Conservation (phyloP, 2,888 invertebrate genomes). For the Neoitamus cyanurus region DNA sequence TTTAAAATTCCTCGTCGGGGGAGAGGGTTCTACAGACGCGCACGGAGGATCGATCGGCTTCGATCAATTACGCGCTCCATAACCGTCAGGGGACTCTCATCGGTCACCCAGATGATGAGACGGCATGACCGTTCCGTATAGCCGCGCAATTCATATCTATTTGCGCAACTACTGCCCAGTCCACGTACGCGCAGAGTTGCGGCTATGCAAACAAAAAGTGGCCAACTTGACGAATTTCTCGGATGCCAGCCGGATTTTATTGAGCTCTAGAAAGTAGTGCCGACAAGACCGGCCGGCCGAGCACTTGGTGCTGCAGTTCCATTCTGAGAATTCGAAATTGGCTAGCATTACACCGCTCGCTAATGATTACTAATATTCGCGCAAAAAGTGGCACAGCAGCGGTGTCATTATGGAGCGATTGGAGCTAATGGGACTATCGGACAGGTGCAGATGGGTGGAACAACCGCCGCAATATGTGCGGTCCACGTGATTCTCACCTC, state of each 20-base stretch:
- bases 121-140: background rate
- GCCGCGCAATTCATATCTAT: background rate
- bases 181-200: background rate
- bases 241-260: conserved; percentile 39
- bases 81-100: background rate
- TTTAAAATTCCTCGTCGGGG: conserved; percentile 43
- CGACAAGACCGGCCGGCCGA: conserved; percentile 1
- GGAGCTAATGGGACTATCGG: conserved; percentile 20
- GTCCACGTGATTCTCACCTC: background rate
- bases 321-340: conserved; percentile 47
- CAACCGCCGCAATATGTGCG: background rate
- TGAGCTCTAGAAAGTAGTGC: conserved; percentile 40
- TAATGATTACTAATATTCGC: background rate
- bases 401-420: conserved; percentile 27
- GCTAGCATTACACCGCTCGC: conserved; percentile 8
- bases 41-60: conserved; percentile 4
- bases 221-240: conserved; percentile 49
- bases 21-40: background rate
- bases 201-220: conserved; percentile 44
- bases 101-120: conserved; percentile 31
- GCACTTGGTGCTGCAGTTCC: conserved; percentile 48
- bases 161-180: conserved; percentile 22
- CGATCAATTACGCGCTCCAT: conserved; percentile 32
- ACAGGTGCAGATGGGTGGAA: conserved; percentile 4
- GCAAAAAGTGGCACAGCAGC: conserved; percentile 9